phyloP scores from a whole-genome alignment of 2,113 vertebrate genomes.

The Ammodramus savannarum region DNA sequence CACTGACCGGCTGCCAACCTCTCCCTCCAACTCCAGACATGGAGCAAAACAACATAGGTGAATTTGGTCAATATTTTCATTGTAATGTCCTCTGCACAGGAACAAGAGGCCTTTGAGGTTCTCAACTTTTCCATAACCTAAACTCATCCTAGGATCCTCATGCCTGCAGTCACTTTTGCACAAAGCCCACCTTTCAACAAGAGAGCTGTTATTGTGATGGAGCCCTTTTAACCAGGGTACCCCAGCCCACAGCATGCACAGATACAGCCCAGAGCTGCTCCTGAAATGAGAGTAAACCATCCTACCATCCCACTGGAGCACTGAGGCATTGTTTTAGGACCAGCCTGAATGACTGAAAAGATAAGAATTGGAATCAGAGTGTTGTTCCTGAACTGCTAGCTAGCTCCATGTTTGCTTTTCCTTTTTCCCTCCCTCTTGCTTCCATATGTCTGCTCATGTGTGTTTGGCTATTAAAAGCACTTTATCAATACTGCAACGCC shows the following conservation, averaged over 20 bases:
- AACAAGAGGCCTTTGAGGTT: background rate
- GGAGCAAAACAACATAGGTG: background rate
- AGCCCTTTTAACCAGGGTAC: background rate
- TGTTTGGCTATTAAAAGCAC: background rate
- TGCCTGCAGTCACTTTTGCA: background rate
- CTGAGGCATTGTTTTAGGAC: background rate
- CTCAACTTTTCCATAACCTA: background rate
- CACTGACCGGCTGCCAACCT: background rate
- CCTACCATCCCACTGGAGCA: background rate
- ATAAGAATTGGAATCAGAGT: background rate
- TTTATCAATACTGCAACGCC: background rate
- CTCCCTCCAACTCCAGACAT: background rate
- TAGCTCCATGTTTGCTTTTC: background rate
- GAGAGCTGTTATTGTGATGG: background rate
- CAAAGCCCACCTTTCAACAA: background rate
- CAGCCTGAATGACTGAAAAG: background rate
- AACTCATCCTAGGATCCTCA: background rate
- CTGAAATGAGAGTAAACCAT: background rate
- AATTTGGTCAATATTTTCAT: background rate
- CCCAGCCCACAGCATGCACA: background rate
- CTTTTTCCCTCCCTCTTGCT: background rate
- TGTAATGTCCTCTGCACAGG: background rate
- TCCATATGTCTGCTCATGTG: background rate
- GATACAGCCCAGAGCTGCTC: background rate
- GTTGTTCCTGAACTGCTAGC: background rate